Percentiles rank a stretch among this genome's conserved stretches.
Conservation (phyloP, 2,113 vertebrate genomes). For the Heterotilapia buettikoferi region DNA sequence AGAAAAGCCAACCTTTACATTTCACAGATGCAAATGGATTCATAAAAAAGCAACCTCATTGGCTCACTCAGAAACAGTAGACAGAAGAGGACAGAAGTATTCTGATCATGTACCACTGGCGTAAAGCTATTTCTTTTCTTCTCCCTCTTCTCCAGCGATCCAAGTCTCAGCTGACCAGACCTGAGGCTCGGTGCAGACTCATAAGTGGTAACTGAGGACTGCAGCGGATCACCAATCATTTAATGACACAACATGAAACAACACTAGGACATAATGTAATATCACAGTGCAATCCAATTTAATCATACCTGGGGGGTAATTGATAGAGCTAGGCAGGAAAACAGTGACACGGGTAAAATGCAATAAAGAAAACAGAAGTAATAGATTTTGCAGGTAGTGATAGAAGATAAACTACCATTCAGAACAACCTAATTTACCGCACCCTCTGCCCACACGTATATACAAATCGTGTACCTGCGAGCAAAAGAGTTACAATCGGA, state of each 20-base stretch:
- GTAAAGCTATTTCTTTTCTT: conserved; percentile 28
- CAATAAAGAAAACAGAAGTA: conserved; percentile 14
- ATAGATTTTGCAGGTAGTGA: not conserved
- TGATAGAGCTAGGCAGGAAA: conserved; percentile 10
- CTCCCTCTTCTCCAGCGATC: not conserved
- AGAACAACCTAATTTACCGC: not conserved
- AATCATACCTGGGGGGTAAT: conserved; percentile 26
- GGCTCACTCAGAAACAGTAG: conserved; percentile 15
- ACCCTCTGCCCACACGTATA: not conserved
- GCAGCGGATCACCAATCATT: conserved; percentile 28
- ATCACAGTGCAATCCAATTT: conserved; percentile 28
- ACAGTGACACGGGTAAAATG: not conserved
- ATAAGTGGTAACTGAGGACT: conserved; percentile 22
- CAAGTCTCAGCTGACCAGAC: not conserved
- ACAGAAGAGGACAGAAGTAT: conserved; percentile 29
- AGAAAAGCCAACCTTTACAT: conserved; percentile 16
- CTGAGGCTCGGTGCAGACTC: conserved; percentile 13
- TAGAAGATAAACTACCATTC: not conserved
- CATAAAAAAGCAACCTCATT: conserved; percentile 20
- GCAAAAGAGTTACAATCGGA: not conserved
- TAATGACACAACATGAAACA: conserved; percentile 21
- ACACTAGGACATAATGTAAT: conserved; percentile 10
- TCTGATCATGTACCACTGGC: conserved; percentile 44
- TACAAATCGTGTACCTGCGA: not conserved
- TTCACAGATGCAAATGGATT: conserved; percentile 43